Evolutionary conservation across 2,888 invertebrate species (phyloP), one percentile per base, ranked within the genome.

Genomic region (Hyppa rectilinea): DNA sequence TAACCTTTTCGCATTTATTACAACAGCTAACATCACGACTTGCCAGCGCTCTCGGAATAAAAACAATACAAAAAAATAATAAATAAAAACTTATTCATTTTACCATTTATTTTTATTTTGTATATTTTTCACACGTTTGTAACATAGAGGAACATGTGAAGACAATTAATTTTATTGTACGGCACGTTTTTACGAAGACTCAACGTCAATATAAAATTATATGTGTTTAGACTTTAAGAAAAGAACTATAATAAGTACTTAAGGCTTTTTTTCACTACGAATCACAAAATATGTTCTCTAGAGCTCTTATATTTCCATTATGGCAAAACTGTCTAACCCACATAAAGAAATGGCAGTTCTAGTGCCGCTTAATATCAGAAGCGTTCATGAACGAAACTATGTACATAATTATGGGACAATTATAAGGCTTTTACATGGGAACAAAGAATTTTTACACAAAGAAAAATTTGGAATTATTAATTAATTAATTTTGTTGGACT

Each of bases 11-110:
- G 36, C 50, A 10, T 63, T n/a, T 50, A 62, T 58, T 75, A 69
- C 70, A 69, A 66, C 76, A 60, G 59, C 43, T 47, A 59, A 56
- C 43, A 80, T 58, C 63, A 75, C 80, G 75, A 75, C 34, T 61
- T 31, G 29, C 26, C 17, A 29, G 49, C 5, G 29, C 60, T 80
- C 62, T 67, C 5, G 20, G 55, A 52, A 68, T 40, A 68, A 67
- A 63, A 67, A 53, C 47, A 36, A 74, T 31, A 65, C 55, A 36
- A 52, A 74, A 58, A 56, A 66, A 43, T 53, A 36, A 45, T 0
- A 47, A 52, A 80, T 43, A 79, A 75, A 75, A 68, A 75, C 50
- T 50, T 58, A 69, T 75, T 61, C 0, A 50, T 64, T 58, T 43
- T 61, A 61, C 61, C n/a, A n/a, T n/a, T n/a, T n/a, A n/a, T n/a